These are phyloP conservation scores for Pelosia muscerda DNA, from an alignment of 2,888 invertebrate genomes.

Conservation along the genomic window DNA sequence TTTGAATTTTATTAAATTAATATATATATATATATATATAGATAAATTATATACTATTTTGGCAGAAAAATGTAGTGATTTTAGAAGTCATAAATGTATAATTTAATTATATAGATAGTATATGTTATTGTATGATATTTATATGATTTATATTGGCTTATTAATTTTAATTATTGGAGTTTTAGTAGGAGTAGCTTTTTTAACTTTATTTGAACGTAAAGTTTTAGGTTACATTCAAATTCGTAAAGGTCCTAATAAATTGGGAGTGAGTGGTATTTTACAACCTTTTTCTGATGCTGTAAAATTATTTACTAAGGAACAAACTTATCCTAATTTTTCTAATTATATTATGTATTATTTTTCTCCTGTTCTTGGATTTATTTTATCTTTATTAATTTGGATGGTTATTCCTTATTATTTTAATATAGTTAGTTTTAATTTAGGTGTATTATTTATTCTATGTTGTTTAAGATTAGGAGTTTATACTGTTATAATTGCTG, in stretches of 20 bases:
- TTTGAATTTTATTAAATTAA: conserved; percentile 58
- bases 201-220: conserved; percentile 91
- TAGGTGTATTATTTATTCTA: conserved; percentile 89
- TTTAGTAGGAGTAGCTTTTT: conserved; percentile 90
- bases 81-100: conserved; percentile 89
- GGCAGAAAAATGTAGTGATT: conserved; percentile 88
- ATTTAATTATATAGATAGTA: conserved; percentile 85
- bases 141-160: conserved; percentile 72
- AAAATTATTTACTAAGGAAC: conserved; percentile 90
- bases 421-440: conserved; percentile 85
- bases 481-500: conserved; percentile 88
- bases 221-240: conserved; percentile 91
- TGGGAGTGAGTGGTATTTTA: conserved; percentile 87
- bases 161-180: conserved; percentile 87
- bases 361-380: conserved; percentile 87
- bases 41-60: conserved; percentile 38
- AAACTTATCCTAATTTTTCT: conserved; percentile 84
- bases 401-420: conserved; percentile 86
- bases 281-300: conserved; percentile 92
- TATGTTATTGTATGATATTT: conserved; percentile 78
- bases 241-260: conserved; percentile 92
- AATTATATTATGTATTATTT: conserved; percentile 89
- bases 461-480: conserved; percentile 88
- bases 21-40: conserved; percentile 26
- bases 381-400: conserved; percentile 88